Percentiles rank a stretch among this genome's conserved stretches.
phyloP scores from a whole-genome alignment of 2,113 vertebrate species.

The Nycticryphes semicollaris region DNA sequence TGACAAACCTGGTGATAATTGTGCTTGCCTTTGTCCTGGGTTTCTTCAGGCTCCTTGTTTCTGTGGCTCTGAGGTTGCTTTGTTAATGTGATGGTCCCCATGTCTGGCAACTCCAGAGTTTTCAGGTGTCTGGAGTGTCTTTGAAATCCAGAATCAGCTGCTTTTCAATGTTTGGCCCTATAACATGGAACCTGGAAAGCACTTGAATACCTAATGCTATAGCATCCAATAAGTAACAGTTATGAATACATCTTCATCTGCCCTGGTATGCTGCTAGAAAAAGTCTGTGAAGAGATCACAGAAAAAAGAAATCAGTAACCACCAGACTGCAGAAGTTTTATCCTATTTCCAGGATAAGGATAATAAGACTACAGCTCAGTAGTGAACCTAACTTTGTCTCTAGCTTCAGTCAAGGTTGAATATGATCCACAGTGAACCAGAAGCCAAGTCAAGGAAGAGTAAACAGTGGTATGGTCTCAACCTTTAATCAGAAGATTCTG shows the following conservation, averaged over 20 bases:
- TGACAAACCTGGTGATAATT: not conserved
- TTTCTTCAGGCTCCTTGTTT: not conserved
- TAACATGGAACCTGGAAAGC: not conserved
- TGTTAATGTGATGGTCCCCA: not conserved
- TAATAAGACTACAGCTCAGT: not conserved
- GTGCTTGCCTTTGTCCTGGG: not conserved
- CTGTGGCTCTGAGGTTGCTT: not conserved
- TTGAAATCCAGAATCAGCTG: not conserved
- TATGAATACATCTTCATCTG: not conserved
- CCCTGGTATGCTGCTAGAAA: not conserved
- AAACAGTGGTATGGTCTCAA: not conserved
- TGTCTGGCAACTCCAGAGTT: not conserved
- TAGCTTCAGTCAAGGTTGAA: not conserved
- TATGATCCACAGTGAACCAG: not conserved
- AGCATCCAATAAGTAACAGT: not conserved
- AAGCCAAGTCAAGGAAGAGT: not conserved
- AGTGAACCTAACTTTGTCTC: not conserved
- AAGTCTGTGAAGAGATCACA: not conserved
- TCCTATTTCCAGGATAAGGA: not conserved
- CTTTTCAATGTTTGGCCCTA: not conserved
- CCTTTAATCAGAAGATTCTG: not conserved
- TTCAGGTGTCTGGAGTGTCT: not conserved
- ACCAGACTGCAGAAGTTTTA: not conserved
- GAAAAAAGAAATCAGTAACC: not conserved
- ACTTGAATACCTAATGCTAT: not conserved